phyloP scores from a whole-genome alignment of 2,113 vertebrate genomes.

The Dromiciops gliroides region DNA sequence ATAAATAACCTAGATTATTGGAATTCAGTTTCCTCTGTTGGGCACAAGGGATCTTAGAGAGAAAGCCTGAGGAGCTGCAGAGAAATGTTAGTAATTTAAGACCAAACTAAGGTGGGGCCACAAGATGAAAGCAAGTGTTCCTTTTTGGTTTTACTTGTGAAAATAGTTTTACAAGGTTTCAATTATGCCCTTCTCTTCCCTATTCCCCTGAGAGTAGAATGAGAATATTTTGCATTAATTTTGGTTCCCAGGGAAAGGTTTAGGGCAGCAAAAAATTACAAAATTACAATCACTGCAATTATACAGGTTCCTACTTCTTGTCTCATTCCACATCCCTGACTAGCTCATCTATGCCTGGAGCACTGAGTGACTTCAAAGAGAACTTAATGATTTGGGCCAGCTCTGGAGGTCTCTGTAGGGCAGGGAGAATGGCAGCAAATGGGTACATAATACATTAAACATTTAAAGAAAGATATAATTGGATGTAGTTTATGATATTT shows the following conservation, averaged over 20 bases:
- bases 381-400: neutral
- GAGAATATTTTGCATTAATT: constrained; percentile 48
- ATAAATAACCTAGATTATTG: neutral
- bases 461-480: neutral
- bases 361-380: neutral
- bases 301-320: neutral
- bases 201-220: constrained; percentile 31
- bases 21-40: neutral
- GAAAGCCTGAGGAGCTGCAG: constrained; percentile 46
- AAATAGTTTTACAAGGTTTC: constrained; percentile 63
- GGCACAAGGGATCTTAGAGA: neutral
- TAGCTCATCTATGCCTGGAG: neutral
- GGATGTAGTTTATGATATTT: neutral
- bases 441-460: neutral
- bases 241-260: constrained; percentile 27
- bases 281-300: constrained; percentile 35
- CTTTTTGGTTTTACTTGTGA: constrained; percentile 57
- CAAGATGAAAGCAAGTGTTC: constrained; percentile 54
- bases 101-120: constrained; percentile 49
- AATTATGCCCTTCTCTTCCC: constrained; percentile 55
- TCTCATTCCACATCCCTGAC: neutral
- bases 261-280: constrained; percentile 19
- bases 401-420: neutral
- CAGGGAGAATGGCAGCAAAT: neutral
- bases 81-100: constrained; percentile 54